Evolutionary conservation across 2,888 invertebrate species (phyloP).

Genomic region (Ormyrus rosae): DNA sequence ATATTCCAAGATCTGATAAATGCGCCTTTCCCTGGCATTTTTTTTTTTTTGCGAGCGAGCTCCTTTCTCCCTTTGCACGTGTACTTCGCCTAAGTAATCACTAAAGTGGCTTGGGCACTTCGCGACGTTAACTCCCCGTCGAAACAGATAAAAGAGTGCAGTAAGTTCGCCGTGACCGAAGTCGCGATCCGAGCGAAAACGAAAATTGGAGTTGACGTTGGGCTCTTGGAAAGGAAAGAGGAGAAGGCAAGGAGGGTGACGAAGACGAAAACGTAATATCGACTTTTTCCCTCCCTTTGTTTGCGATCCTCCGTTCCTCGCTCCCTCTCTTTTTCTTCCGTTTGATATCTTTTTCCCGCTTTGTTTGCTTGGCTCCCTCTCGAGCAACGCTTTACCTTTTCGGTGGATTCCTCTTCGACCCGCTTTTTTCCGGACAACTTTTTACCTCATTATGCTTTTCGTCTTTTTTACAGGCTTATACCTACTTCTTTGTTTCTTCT

Average conservation of each 20-base stretch:
- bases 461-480: slow-evolving; percentile 39
- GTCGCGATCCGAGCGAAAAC: slow-evolving; percentile 26
- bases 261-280: slow-evolving; percentile 47
- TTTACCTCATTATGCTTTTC: slow-evolving; percentile 36
- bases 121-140: slow-evolving; percentile 50
- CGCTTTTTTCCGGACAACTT: slow-evolving; percentile 30
- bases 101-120: slow-evolving; percentile 40
- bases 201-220: slow-evolving; percentile 52
- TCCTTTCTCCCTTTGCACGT: slow-evolving; percentile 25
- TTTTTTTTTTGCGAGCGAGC: no score
- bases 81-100: slow-evolving; percentile 46
- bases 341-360: slow-evolving; percentile 16
- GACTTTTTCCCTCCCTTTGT: slow-evolving; percentile 19
- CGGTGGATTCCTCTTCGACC: slow-evolving; percentile 14
- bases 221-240: slow-evolving; percentile 23
- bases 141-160: slow-evolving; percentile 58
- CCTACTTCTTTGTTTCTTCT: slow-evolving; percentile 40
- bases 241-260: slow-evolving; percentile 26
- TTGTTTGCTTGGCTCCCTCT: slow-evolving; percentile 3
- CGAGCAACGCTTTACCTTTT: slow-evolving; percentile 25
- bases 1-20: slow-evolving; percentile 36
- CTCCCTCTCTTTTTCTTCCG: background rate
- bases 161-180: slow-evolving; percentile 11
- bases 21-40: background rate
- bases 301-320: background rate